A percentile compares a stretch with the other conserved stretches of the same genome.
Conservation (phyloP, 2,113 vertebrate species). For the Limnothrissa miodon region DNA sequence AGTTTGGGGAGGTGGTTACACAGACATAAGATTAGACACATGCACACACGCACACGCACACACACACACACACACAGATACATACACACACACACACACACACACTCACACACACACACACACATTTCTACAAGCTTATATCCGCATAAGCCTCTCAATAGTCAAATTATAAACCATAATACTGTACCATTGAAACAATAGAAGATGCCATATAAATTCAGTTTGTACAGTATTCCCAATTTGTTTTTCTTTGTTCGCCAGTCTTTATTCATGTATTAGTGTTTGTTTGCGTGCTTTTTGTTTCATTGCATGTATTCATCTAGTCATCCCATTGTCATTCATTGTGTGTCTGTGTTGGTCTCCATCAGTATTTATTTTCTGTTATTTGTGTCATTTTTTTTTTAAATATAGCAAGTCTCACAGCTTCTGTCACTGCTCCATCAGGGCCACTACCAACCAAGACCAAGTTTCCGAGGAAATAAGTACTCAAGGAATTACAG, state of each 20-base stretch:
- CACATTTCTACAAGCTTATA: neutral
- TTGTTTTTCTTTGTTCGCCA: slow-evolving; percentile 20
- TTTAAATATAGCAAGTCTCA: slow-evolving; percentile 90
- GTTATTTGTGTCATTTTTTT: slow-evolving; percentile 43
- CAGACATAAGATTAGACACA: neutral
- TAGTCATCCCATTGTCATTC: slow-evolving; percentile 7
- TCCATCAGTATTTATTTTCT: slow-evolving; percentile 63
- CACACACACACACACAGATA: too few species aligned
- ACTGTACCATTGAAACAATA: neutral
- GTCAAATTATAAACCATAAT: neutral
- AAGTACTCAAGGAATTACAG: slow-evolving; percentile 98
- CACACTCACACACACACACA: neutral
- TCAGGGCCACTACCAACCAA: slow-evolving; percentile 98
- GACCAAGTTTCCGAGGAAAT: slow-evolving; percentile 99
- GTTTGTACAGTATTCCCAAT: slow-evolving; percentile 12
- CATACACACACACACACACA: neutral
- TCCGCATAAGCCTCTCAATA: neutral
- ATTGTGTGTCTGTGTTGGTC: slow-evolving; percentile 23
- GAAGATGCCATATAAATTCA: neutral
- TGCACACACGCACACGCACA: neutral
- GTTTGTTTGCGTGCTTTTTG: slow-evolving; percentile 1
- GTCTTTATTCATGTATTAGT: neutral
- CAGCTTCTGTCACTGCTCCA: slow-evolving; percentile 99
- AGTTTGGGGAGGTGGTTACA: too few species aligned
- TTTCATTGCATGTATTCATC: neutral